phyloP scores from a whole-genome alignment of 2,113 vertebrate genomes.

The Oryzias curvinotus region DNA sequence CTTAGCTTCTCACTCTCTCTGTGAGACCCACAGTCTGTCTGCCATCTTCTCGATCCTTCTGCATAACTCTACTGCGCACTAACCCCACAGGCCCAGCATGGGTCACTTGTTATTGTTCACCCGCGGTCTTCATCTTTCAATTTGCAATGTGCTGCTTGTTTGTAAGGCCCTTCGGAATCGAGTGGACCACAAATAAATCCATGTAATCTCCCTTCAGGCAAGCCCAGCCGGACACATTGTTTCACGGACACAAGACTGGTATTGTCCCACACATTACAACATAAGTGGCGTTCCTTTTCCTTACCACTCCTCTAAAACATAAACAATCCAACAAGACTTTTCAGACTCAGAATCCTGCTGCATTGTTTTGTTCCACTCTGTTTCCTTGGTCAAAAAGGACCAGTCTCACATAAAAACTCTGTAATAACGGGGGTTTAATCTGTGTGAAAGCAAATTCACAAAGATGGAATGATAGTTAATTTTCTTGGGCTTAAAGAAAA shows the following conservation, averaged over 20 bases:
- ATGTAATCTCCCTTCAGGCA: conserved; percentile 33
- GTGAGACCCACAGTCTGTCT: conserved; percentile 40
- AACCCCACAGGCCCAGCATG: conserved; percentile 48
- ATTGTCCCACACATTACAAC: conserved; percentile 56
- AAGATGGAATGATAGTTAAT: conserved; percentile 49
- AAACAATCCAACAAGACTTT: conserved; percentile 69
- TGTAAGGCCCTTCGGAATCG: conserved; percentile 26
- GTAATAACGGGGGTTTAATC: conserved; percentile 64
- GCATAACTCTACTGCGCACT: conserved; percentile 46
- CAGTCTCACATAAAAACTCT: conserved; percentile 52
- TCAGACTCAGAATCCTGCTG: conserved; percentile 28
- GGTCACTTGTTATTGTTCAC: conserved; percentile 60
- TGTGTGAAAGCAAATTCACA: conserved; percentile 45
- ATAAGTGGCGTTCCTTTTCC: conserved; percentile 43
- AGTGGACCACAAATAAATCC: conserved; percentile 51
- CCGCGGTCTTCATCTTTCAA: conserved; percentile 36
- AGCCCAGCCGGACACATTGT: conserved; percentile 37
- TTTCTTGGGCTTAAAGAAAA: conserved; percentile 47
- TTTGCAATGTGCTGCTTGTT: conserved; percentile 40
- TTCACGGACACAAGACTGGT: conserved; percentile 52
- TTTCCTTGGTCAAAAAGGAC: conserved; percentile 55
- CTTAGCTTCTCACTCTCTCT: conserved; percentile 14
- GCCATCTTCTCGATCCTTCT: conserved; percentile 33
- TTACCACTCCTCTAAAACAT: conserved; percentile 36
- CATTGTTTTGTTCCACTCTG: conserved; percentile 46